phyloP scores from a whole-genome alignment of 2,888 invertebrate genomes.

The Eulithis prunata region DNA sequence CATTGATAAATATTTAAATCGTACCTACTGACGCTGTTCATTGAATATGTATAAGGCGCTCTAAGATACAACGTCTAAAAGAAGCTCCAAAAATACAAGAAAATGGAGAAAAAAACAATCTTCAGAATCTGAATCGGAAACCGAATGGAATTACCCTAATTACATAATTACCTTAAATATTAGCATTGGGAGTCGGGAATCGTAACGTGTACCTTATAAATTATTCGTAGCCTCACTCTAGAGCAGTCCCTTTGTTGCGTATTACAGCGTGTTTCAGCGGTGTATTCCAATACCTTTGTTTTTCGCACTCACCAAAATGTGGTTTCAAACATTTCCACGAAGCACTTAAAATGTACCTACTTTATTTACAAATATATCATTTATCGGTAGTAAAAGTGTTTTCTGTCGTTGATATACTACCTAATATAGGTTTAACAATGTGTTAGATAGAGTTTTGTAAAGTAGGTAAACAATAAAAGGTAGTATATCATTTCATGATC shows the following conservation, averaged over 20 bases:
- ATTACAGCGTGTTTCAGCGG: slow-evolving; percentile 52
- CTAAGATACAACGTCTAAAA: slow-evolving; percentile 3
- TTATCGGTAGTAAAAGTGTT: neutral
- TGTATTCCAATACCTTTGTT: slow-evolving; percentile 37
- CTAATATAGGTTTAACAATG: no score
- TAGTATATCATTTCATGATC: slow-evolving; percentile 57
- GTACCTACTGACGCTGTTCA: slow-evolving; percentile 2
- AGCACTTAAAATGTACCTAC: slow-evolving; percentile 1
- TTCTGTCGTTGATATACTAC: neutral
- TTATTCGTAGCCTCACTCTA: slow-evolving; percentile 64
- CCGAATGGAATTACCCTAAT: slow-evolving; percentile 29
- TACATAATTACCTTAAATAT: slow-evolving; percentile 36
- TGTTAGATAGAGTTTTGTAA: neutral
- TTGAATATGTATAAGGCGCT: slow-evolving; percentile 13
- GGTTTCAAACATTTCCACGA: slow-evolving; percentile 3
- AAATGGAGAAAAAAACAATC: slow-evolving; percentile 5
- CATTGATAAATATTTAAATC: slow-evolving; percentile 17
- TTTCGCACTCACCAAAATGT: slow-evolving; percentile 19
- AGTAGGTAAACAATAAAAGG: slow-evolving; percentile 24
- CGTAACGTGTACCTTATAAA: slow-evolving; percentile 72
- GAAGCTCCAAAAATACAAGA: neutral
- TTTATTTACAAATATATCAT: neutral
- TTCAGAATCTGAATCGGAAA: slow-evolving; percentile 17
- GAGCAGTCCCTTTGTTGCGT: slow-evolving; percentile 66
- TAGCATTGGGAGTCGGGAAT: slow-evolving; percentile 34